Percentiles rank a stretch among this genome's conserved stretches.
These are phyloP conservation scores for Myrmecobius fasciatus DNA, from an alignment of 2,113 vertebrate genomes.

Conservation along the genomic window DNA sequence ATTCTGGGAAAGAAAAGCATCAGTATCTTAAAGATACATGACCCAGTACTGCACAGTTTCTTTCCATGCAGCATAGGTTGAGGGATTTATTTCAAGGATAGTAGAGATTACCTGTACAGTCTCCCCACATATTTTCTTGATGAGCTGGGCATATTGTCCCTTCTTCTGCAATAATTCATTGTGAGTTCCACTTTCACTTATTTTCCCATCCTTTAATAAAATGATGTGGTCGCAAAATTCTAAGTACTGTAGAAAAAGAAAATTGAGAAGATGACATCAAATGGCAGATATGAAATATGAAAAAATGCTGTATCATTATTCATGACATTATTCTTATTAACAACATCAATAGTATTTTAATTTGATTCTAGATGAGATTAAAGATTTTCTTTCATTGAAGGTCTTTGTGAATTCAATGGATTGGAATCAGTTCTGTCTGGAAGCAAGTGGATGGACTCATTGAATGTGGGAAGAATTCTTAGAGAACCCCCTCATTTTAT, in stretches of 20 bases:
- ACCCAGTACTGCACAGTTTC: accelerated
- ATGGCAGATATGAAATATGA: constrained; percentile 18
- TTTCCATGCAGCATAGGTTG: accelerated
- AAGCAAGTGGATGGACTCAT: background rate
- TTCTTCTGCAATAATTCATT: constrained; percentile 72
- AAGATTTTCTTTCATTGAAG: background rate
- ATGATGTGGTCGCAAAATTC: constrained; percentile 87
- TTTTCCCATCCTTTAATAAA: constrained; percentile 84
- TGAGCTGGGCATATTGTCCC: constrained; percentile 16
- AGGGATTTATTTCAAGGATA: background rate
- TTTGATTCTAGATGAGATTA: background rate
- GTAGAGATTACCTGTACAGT: constrained; percentile 12
- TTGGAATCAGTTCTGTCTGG: background rate
- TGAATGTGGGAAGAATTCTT: background rate
- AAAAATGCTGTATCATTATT: background rate
- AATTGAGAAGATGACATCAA: background rate
- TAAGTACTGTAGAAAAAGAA: constrained; percentile 80
- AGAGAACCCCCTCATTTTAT: background rate
- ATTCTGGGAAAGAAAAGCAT: constrained; percentile 16
- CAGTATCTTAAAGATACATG: background rate
- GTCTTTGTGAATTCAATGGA: background rate
- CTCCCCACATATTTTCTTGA: background rate
- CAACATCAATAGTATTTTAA: background rate
- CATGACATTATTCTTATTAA: background rate
- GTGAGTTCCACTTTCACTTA: constrained; percentile 85